Evolutionary conservation across 1,140 invertebrate genomes (phyloP).

Genomic region (Gryon sp.): DNA sequence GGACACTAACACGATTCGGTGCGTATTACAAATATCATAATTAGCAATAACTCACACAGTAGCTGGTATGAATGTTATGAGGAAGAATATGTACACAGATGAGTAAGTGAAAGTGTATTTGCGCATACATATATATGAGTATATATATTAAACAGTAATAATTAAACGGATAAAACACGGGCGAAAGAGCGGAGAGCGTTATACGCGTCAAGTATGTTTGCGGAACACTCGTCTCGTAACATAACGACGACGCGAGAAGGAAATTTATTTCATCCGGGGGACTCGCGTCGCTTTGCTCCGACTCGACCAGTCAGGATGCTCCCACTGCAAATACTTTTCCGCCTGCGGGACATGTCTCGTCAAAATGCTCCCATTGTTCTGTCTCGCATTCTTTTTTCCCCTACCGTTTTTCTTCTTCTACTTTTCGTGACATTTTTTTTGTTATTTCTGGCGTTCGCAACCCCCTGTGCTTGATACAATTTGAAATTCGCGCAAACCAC

Average conservation of each 20-base stretch:
- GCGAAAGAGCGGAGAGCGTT: conserved; percentile 56
- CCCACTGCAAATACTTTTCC: conserved; percentile 68
- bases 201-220: conserved; percentile 66
- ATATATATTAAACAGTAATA: conserved; percentile 55
- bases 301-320: conserved; percentile 48
- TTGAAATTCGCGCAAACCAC: conserved; percentile 22
- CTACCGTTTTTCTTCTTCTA: conserved; percentile 24
- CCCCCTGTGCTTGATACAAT: conserved; percentile 34
- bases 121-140: conserved; percentile 27
- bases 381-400: conserved; percentile 25
- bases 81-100: conserved; percentile 1
- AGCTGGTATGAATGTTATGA: conserved; percentile 8
- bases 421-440: conserved; percentile 20
- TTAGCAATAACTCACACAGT: conserved; percentile 41
- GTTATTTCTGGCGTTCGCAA: neutral
- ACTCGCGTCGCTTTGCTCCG: conserved; percentile 47
- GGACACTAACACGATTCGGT: conserved; percentile 2
- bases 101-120: neutral
- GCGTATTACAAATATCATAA: conserved; percentile 36
- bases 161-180: conserved; percentile 59
- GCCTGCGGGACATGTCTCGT: conserved; percentile 56
- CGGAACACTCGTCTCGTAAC: conserved; percentile 65
- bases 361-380: conserved; percentile 61
- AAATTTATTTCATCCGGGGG: conserved; percentile 67
- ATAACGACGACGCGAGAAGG: conserved; percentile 61